Evolutionary conservation across 2,888 invertebrate genomes (phyloP), one percentile per base, ranked within the genome.

Genomic region (Acrobasis consociella): DNA sequence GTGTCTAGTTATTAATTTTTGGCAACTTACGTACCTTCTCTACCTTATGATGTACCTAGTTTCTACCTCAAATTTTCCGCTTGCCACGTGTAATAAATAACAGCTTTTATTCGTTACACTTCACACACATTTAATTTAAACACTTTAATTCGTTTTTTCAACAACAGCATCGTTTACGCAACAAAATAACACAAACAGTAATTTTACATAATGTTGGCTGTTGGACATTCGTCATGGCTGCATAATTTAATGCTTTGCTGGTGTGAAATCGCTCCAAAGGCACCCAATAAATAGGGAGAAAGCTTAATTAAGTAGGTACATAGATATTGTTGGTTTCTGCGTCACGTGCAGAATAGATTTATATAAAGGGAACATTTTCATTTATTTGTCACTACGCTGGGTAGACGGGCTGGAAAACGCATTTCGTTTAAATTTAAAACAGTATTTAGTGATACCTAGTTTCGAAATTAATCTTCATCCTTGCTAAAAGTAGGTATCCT

Each of bases 151-250:
- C 22, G 49, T 16, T 39, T 51, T 60, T 51, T 31, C 7, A 51
- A 31, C 50, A 17, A 38, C 49, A 15, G 59, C 15, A 59, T 59
- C 49, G 13, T 59, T 49, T 59, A 38, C 51, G 39, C 39, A 60
- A 60, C 50, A 17, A 60, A 60, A 51, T 50, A 58, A 58, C 49
- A 22, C 10, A 42, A 38, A 39, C 39, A 37, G 51, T 51, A 60
- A 60, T 51, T 58, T 60, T 51, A 51, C 51, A 39, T 60, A 51
- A 51, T 60, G 50, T 60, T 17, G 37, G 53, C 51, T 39, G 49
- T 49, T 51, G 49, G 38, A 16, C 38, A 51, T 38, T 16, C 39
- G 51, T 60, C 51, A 59, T 37, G 51, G 60, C 38, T 16, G 58
- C 38, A 50, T 39, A 51, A 39, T 60, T 51, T 49, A 38, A 50